These are phyloP conservation scores for Anser cygnoides DNA, from an alignment of 2,113 vertebrate genomes.

Conservation along the genomic window DNA sequence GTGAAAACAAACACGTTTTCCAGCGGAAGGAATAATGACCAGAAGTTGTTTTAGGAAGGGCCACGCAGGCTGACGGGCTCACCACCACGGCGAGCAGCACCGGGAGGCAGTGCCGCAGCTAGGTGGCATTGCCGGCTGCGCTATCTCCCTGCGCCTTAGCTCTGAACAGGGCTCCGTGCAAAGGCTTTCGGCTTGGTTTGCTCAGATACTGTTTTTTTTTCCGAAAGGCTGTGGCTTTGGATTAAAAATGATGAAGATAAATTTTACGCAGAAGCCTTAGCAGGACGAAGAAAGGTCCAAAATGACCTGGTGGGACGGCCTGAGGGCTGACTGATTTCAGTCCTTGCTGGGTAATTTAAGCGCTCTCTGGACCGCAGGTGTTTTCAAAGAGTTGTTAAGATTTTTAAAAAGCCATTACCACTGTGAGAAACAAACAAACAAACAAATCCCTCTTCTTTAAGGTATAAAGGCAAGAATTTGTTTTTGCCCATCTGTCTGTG, in stretches of 20 bases:
- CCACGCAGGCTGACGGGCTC: neutral
- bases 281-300: neutral
- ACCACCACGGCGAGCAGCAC: neutral
- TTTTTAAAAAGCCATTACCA: neutral
- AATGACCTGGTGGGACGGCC: neutral
- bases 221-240: neutral
- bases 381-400: neutral
- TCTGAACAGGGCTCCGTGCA: neutral
- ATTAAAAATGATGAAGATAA: neutral
- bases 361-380: neutral
- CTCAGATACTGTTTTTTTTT: neutral
- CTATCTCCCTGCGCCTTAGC: neutral
- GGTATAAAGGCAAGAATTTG: neutral
- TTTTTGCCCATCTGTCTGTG: neutral
- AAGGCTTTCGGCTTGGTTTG: neutral
- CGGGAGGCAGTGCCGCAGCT: slow-evolving; percentile 1
- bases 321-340: neutral
- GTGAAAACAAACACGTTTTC: neutral
- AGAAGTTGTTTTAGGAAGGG: neutral
- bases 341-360: neutral
- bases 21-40: neutral
- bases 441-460: neutral
- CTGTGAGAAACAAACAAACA: neutral
- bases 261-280: neutral
- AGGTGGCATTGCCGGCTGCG: slow-evolving; percentile 52